phyloP scores from a whole-genome alignment of 1,140 invertebrate genomes.

The Heliconius hewitsoni region DNA sequence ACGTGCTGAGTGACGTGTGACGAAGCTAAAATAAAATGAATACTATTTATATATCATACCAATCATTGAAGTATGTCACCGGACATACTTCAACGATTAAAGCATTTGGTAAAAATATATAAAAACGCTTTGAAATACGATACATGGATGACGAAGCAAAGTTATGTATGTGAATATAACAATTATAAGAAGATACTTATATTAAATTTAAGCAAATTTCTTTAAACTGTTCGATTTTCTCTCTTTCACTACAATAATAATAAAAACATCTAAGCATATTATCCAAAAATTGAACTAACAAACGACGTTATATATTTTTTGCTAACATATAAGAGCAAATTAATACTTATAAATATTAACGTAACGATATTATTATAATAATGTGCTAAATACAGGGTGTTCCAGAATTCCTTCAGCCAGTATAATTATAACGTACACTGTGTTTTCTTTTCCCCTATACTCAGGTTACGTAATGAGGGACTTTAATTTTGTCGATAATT shows the following conservation, averaged over 20 bases:
- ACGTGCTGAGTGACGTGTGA: neutral
- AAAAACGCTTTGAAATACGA: neutral
- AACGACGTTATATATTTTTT: neutral
- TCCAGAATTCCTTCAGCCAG: constrained; percentile 25
- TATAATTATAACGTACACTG: constrained; percentile 27
- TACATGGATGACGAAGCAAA: too few species aligned
- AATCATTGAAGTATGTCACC: too few species aligned
- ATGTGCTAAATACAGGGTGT: constrained; percentile 22
- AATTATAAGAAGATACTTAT: too few species aligned
- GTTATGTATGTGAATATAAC: too few species aligned
- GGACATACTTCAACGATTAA: neutral
- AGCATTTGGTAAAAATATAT: neutral
- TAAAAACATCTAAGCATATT: too few species aligned
- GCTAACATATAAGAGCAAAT: neutral
- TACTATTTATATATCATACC: too few species aligned
- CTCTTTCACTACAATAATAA: too few species aligned
- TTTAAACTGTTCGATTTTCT: too few species aligned
- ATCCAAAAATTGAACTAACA: too few species aligned
- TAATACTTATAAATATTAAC: neutral
- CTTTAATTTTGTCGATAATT: constrained; percentile 61
- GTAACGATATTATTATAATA: constrained; percentile 15
- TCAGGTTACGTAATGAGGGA: constrained; percentile 30
- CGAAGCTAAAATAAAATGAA: neutral
- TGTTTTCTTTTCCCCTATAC: constrained; percentile 30
- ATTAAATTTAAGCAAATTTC: too few species aligned